phyloP scores from a whole-genome alignment of 1,140 invertebrate genomes.

The Atta texana region DNA sequence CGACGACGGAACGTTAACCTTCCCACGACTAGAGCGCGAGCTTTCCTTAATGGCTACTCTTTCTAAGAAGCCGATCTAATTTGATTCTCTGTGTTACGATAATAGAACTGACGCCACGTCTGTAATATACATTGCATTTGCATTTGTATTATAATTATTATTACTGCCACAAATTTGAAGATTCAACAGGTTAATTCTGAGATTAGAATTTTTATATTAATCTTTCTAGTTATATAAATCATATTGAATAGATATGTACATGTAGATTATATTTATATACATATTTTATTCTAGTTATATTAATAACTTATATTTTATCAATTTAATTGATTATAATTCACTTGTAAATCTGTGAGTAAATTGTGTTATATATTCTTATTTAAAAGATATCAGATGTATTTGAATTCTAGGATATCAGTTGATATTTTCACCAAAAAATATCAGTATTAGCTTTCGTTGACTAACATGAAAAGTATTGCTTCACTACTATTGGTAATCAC shows the following conservation, averaged over 20 bases:
- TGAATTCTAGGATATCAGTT: neutral
- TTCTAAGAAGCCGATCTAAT: conserved; percentile 70
- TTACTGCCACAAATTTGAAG: neutral
- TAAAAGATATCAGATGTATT: neutral
- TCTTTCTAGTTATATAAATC: neutral
- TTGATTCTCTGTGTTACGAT: conserved; percentile 30
- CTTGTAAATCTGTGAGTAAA: neutral
- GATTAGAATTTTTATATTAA: neutral
- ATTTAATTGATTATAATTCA: neutral
- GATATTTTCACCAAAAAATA: neutral
- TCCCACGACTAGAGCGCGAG: conserved; percentile 68
- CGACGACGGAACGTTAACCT: conserved; percentile 70
- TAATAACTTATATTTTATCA: neutral
- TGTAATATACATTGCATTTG: conserved; percentile 11
- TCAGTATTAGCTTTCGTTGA: neutral
- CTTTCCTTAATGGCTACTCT: conserved; percentile 67
- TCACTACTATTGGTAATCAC: neutral
- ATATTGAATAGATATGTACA: too few species aligned
- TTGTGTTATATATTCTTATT: neutral
- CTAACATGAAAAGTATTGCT: neutral
- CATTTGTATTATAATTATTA: conserved; percentile 12
- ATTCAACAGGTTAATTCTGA: neutral
- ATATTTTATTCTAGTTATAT: neutral
- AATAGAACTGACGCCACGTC: conserved; percentile 36
- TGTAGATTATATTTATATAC: too few species aligned